Evolutionary conservation across 2,888 invertebrate genomes (phyloP).

Genomic region (Sicus ferrugineus): DNA sequence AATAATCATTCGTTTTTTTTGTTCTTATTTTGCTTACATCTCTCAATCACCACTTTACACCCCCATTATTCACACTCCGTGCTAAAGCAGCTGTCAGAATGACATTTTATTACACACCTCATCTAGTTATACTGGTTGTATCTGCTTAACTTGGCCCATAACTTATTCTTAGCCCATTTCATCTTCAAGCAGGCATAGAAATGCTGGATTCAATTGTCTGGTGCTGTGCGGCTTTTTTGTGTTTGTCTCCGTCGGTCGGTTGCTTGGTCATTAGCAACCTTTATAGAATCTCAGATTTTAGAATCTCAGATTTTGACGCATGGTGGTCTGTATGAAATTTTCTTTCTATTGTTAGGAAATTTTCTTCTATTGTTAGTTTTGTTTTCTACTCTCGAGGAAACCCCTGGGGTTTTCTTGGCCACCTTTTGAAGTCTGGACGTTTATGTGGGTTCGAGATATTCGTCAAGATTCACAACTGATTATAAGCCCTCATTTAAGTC

Average conservation of each 20-base stretch:
- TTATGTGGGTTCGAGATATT: no score
- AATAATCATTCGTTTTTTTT: neutral
- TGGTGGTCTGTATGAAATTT: neutral
- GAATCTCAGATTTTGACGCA: neutral
- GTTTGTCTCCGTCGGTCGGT: conserved; percentile 6
- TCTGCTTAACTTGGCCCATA: neutral
- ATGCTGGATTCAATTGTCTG: conserved; percentile 13
- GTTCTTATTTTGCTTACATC: neutral
- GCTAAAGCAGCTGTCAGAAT: conserved; percentile 10
- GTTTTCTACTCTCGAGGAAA: neutral
- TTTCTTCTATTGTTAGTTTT: neutral
- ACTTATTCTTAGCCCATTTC: neutral
- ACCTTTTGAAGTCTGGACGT: no score
- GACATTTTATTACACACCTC: conserved; percentile 18
- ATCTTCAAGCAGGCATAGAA: conserved; percentile 10
- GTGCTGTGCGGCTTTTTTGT: neutral
- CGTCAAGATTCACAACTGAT: no score
- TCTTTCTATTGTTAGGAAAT: neutral
- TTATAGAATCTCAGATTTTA: neutral
- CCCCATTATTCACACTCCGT: neutral
- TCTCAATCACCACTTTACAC: neutral
- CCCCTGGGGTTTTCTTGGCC: no score
- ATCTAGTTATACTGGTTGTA: no score
- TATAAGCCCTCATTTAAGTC: no score
- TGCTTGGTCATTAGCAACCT: conserved; percentile 1